Percentiles rank a stretch among this genome's conserved stretches.
Evolutionary conservation across 1,140 invertebrate genomes (phyloP).

Genomic region (Hormaphis cornu): DNA sequence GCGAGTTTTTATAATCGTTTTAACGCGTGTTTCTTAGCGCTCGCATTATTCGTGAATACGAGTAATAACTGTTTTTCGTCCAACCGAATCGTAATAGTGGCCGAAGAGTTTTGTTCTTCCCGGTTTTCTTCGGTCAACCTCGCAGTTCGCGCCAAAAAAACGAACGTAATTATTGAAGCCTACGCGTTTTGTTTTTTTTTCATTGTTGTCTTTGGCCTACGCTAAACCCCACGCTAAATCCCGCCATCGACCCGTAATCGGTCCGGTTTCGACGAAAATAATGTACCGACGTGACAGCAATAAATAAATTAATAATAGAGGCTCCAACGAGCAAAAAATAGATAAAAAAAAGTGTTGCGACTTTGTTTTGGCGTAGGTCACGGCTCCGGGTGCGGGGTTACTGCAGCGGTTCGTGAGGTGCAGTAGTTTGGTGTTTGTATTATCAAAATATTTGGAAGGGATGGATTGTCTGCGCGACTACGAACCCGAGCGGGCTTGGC

Average conservation of each 20-base stretch:
- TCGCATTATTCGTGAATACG: too few species aligned
- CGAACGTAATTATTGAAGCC: neutral
- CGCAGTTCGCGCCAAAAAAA: neutral
- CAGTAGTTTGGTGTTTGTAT: too few species aligned
- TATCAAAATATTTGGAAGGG: too few species aligned
- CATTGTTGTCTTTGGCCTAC: neutral
- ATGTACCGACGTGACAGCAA: too few species aligned
- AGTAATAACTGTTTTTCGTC: too few species aligned
- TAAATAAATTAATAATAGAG: neutral
- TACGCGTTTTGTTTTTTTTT: neutral
- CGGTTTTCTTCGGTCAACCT: neutral
- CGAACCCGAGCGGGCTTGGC: too few species aligned
- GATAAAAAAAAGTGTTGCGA: neutral
- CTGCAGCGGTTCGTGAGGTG: neutral
- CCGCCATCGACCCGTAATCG: neutral
- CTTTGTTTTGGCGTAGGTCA: too few species aligned
- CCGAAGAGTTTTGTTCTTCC: neutral
- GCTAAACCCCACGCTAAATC: slow-evolving; percentile 8
- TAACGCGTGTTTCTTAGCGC: too few species aligned
- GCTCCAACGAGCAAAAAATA: neutral
- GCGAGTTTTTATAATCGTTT: too few species aligned
- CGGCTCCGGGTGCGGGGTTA: neutral
- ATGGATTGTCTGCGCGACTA: too few species aligned
- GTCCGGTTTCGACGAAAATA: slow-evolving; percentile 8
- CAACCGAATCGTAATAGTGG: too few species aligned